These are phyloP conservation scores for Lottia scabra DNA, from an alignment of 2,888 invertebrate genomes.

Conservation along the genomic window DNA sequence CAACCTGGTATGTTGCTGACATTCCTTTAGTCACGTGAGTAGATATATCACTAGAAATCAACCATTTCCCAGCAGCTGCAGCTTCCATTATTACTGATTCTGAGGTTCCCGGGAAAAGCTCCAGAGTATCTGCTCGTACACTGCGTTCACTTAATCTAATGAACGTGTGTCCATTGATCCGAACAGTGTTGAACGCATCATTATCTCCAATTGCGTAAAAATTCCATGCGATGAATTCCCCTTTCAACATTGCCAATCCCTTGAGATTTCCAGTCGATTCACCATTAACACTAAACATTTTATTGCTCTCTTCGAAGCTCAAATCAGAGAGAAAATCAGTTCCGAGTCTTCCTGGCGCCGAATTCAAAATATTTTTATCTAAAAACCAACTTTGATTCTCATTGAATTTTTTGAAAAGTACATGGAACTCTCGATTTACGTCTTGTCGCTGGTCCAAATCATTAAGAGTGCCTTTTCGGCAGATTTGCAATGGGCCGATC, in stretches of 20 bases:
- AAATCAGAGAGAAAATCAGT: conserved; percentile 19
- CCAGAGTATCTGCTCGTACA: conserved; percentile 51
- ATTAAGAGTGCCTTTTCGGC: conserved; percentile 8
- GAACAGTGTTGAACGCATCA: conserved; percentile 47
- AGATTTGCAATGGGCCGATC: conserved; percentile 22
- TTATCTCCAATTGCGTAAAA: conserved; percentile 43
- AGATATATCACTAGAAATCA: conserved; percentile 53
- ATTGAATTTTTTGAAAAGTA: conserved; percentile 26
- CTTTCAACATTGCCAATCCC: conserved; percentile 34
- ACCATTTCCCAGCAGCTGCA: conserved; percentile 55
- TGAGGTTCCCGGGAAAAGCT: conserved; percentile 58
- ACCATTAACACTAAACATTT: conserved; percentile 47
- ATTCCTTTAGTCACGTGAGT: conserved; percentile 49
- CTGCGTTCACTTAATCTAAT: conserved; percentile 32
- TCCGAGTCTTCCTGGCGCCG: neutral
- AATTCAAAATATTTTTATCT: conserved; percentile 27
- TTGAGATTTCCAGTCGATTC: conserved; percentile 40
- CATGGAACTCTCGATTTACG: conserved; percentile 24
- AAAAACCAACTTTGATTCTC: conserved; percentile 35
- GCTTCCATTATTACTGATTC: conserved; percentile 53
- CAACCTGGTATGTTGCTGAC: conserved; percentile 41
- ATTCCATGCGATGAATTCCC: conserved; percentile 48
- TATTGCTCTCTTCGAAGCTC: conserved; percentile 43
- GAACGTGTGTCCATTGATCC: conserved; percentile 54
- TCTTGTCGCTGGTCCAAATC: neutral